Evolutionary conservation across 2,113 vertebrate species (phyloP).

Genomic region (Glaucomys volans): DNA sequence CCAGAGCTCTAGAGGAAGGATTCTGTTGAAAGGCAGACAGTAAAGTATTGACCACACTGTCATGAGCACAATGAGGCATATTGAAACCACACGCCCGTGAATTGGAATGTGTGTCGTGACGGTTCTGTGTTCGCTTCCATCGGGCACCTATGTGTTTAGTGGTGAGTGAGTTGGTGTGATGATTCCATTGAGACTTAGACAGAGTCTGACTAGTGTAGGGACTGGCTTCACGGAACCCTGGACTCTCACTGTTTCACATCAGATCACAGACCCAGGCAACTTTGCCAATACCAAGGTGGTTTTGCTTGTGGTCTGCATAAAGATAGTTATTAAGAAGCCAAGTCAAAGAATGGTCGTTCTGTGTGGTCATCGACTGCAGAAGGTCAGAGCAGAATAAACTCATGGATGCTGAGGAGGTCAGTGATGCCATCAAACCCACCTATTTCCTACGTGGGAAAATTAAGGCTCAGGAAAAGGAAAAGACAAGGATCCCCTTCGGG

Average conservation of each 20-base stretch:
- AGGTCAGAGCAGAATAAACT: not conserved
- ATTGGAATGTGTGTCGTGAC: not conserved
- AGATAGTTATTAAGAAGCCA: not conserved
- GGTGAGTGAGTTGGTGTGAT: not conserved
- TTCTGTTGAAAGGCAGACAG: constrained; percentile 72
- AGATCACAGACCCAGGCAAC: not conserved
- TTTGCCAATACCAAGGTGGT: not conserved
- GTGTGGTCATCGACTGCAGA: not conserved
- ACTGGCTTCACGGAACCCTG: fast-evolving
- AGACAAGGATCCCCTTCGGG: not conserved
- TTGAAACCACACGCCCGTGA: constrained; percentile 52
- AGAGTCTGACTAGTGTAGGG: not conserved
- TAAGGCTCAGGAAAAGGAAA: not conserved
- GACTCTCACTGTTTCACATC: fast-evolving
- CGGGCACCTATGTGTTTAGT: constrained; percentile 29
- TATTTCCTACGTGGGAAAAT: constrained; percentile 16
- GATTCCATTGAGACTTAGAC: not conserved
- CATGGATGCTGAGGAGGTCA: not conserved
- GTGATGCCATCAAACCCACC: not conserved
- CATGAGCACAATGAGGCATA: not conserved
- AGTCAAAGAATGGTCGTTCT: not conserved
- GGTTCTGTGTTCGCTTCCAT: constrained; percentile 39
- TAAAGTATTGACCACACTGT: constrained; percentile 43
- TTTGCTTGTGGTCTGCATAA: not conserved
- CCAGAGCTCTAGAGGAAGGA: constrained; percentile 47